Evolutionary conservation across 2,797 vertebrate species (phyloP), one percentile per base, ranked within the genome.

Genomic region (Lepus townsendii): DNA sequence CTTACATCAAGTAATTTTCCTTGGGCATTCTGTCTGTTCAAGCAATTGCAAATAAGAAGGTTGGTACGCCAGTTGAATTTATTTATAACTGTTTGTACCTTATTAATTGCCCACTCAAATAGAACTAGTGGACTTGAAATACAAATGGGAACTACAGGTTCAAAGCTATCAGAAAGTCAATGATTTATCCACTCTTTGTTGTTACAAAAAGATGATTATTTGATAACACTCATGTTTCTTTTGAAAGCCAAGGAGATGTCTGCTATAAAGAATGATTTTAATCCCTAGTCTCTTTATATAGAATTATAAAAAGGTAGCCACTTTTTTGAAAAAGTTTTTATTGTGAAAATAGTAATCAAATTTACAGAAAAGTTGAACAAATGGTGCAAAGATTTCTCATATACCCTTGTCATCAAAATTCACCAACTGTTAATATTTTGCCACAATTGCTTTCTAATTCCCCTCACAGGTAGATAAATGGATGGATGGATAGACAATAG

Each of bases 81-180:
- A 38, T 90, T 86, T 52, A 32, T 90, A 90, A 90, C 94, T 93
- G 35, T 77, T 35, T 96, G 95, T 95, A 89, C 94, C 52, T 86
- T 94, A 89, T 87, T 94, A 96, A 94, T 77, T 89, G 86, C 80
- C 91, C 60, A 65, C 60, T 96, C 83, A 65, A 80, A 78, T 20
- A 89, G 68, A 91, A 47, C 94, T 75, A 65, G 52, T 91, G 69
- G 60, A 85, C 68, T 80, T 93, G 73, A 50, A n/a, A 96, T 93
- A 52, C 68, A 89, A 95, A 93, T 87, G 76, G 92, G 62, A 97
- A 96, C 89, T 76, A 42, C 66, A 78, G 90, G 54, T 93, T 96
- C 91, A 95, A 97, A 95, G 78, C 75, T 65, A 84, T 95, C n/a
- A 26, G 73, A 80, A 96, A 93, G 93, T 96, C 95, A 97, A 97